Evolutionary conservation across 1,140 invertebrate species (phyloP).

Genomic region (Tetragnatha versicolor): DNA sequence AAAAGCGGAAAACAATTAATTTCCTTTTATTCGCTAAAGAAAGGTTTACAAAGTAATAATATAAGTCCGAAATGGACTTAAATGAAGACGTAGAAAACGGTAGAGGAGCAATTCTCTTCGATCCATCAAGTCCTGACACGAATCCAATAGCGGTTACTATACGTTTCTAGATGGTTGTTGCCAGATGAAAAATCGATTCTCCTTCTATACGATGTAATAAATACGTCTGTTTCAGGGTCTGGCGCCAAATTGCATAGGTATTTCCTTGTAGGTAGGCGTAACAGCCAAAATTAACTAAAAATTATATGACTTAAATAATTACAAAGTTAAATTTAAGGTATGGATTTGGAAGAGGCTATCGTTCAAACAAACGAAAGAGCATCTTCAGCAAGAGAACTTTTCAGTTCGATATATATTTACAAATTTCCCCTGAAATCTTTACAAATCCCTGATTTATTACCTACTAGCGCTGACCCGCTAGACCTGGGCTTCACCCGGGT

Average conservation of each 20-base stretch:
- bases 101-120: slow-evolving; percentile 34
- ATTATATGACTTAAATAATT: too few relatives aligned
- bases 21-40: slow-evolving; percentile 46
- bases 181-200: slow-evolving; percentile 51
- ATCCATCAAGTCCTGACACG: slow-evolving; percentile 47
- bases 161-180: slow-evolving; percentile 43
- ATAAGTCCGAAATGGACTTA: slow-evolving; percentile 45
- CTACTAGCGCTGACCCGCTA: too few relatives aligned
- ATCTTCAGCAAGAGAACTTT: too few relatives aligned
- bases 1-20: slow-evolving; percentile 48
- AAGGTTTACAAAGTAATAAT: slow-evolving; percentile 52
- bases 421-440: background rate
- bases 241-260: background rate
- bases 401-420: too few relatives aligned
- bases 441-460: background rate
- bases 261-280: background rate
- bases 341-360: too few relatives aligned
- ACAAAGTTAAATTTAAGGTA: too few relatives aligned
- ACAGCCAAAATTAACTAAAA: background rate
- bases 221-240: slow-evolving; percentile 27
- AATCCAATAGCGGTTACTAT: slow-evolving; percentile 50
- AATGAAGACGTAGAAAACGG: slow-evolving; percentile 32
- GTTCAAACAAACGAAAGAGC: too few relatives aligned
- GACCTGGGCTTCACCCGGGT: too few relatives aligned
- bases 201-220: slow-evolving; percentile 52